These are phyloP conservation scores for Nannoperca australis DNA, from an alignment of 2,797 vertebrate species.

Conservation along the genomic window DNA sequence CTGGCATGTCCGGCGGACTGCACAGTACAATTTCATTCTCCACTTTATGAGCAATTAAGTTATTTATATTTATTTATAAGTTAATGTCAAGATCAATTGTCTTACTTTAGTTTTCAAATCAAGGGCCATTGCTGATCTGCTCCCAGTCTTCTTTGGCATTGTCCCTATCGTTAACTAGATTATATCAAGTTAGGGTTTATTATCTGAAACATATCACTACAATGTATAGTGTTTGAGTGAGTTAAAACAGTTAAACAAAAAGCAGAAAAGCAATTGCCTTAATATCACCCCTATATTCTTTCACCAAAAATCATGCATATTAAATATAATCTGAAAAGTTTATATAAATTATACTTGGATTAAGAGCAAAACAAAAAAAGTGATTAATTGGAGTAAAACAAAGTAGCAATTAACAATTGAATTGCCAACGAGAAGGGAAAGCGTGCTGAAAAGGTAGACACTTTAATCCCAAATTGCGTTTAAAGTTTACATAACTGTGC, in stretches of 20 bases:
- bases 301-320: not conserved
- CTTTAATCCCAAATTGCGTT: not conserved
- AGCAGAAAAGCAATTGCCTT: too few relatives aligned
- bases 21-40: not conserved
- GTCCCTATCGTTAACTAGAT: not conserved
- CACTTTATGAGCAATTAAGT: too few relatives aligned
- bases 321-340: not conserved
- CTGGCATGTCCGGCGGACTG: rapidly evolving
- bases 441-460: not conserved
- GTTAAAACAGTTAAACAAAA: not conserved
- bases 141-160: too few relatives aligned
- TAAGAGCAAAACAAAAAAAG: not conserved
- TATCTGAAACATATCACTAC: not conserved
- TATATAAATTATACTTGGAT: not conserved
- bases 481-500: not conserved
- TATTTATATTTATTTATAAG: not conserved
- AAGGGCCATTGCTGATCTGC: too few relatives aligned
- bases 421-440: not conserved
- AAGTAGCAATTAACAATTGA: not conserved
- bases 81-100: not conserved
- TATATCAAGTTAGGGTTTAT: too few relatives aligned
- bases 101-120: not conserved
- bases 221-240: not conserved
- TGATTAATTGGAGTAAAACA: not conserved
- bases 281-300: not conserved